phyloP scores from a whole-genome alignment of 1,140 invertebrate genomes.

The Drosophila quadrilineata region DNA sequence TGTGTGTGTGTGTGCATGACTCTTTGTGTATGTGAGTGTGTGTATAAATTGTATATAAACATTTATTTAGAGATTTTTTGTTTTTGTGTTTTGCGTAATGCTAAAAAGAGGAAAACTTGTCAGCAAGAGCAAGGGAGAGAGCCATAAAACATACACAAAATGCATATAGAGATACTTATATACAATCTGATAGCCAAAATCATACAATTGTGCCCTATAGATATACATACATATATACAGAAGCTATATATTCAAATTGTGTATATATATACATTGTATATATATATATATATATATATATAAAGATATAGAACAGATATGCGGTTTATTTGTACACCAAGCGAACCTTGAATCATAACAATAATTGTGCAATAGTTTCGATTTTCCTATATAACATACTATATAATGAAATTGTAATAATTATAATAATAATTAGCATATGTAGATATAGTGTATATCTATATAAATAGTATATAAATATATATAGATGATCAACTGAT shows the following conservation, averaged over 20 bases:
- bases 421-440: neutral
- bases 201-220: slow-evolving; percentile 21
- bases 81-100: neutral
- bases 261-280: neutral
- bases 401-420: slow-evolving; percentile 10
- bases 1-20: neutral
- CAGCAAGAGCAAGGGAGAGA: slow-evolving; percentile 14
- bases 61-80: slow-evolving; percentile 11
- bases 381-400: slow-evolving; percentile 14
- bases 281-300: slow-evolving; percentile 21
- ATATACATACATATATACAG: slow-evolving; percentile 20
- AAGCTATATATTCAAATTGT: neutral
- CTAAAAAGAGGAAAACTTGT: neutral
- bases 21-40: neutral
- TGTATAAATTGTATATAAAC: slow-evolving; percentile 19
- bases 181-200: slow-evolving; percentile 8
- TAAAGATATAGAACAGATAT: slow-evolving; percentile 7
- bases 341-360: slow-evolving; percentile 9
- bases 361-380: slow-evolving; percentile 60
- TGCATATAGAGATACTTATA: neutral
- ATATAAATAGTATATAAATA: slow-evolving; percentile 19
- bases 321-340: too few relatives aligned
- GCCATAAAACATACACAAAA: slow-evolving; percentile 12
- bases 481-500: too few relatives aligned
- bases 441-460: neutral